Base-by-base conservation (phyloP, 53 echinoderm and acorn worm genomes). In the Apostichopus leukothele region DNA sequence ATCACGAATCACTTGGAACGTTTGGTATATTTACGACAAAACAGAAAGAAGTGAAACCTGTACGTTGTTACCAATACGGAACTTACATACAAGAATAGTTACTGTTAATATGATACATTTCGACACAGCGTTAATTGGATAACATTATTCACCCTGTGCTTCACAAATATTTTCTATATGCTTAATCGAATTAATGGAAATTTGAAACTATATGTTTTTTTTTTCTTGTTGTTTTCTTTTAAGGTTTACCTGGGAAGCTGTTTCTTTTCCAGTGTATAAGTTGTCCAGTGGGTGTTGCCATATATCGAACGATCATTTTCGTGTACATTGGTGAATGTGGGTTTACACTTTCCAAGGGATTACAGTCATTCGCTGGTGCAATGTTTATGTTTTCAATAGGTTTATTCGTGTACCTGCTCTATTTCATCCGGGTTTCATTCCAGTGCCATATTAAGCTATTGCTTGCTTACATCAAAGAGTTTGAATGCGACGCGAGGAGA, bases 341-440 rank as follows among this genome's bases (percentile, higher is more conserved):
- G 16, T 0, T 71, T 18, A 71, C 71, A n/a, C n/a, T 71, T 71
- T 1, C 71, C 6, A 71, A 71, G 18, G 14, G 21, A 16, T 71
- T 71, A 71, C 16, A 5, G 71, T 16, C 71, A 19, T 71, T 71
- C 2, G 71, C 21, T 71, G 71, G 71, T 18, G 71, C 21, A 6
- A 6, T 71, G 18, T 71, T 71, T n/a, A 71, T 71, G 71, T n/a
- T 71, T 18, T 71, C 18, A 6, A 0, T 71, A n/a, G 71, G 71
- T 16, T 0, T 71, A 6, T 71, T 71, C 71, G 71, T 71, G 6
- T 71, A 71, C 71, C 18, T 71, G 16, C 71, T 71, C 16, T 71
- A 71, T 71, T 71, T 71, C 18, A 71, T 71, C 14, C 71, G 71
- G 71, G 71, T 71, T 19, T 71, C 71, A n/a, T 71, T 71, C 71